Conservation (phyloP, 2,888 invertebrate species). For the Timema podura region DNA sequence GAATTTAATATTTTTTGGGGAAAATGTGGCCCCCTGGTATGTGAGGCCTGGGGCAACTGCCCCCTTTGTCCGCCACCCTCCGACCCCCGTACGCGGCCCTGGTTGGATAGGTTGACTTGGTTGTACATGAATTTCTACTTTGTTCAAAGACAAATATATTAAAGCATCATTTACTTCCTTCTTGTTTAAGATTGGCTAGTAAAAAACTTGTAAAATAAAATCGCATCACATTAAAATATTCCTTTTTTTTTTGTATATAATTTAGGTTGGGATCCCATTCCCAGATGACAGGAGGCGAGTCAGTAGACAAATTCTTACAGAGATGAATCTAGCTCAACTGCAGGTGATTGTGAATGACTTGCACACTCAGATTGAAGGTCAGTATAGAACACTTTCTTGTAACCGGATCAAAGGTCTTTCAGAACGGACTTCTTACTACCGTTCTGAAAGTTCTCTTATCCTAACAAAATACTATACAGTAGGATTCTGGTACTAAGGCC, state of each 20-base stretch:
- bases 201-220: neutral
- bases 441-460: too few species aligned
- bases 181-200: neutral
- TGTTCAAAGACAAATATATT: neutral
- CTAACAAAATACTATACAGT: too few species aligned
- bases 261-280: slow-evolving; percentile 72
- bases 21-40: too few species aligned
- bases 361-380: slow-evolving; percentile 84
- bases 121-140: neutral
- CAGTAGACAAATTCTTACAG: slow-evolving; percentile 78
- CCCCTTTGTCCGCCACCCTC: too few species aligned
- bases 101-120: too few species aligned
- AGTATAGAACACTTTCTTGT: too few species aligned
- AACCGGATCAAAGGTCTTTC: too few species aligned
- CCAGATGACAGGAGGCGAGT: slow-evolving; percentile 79
- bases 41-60: too few species aligned
- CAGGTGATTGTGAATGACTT: slow-evolving; percentile 94
- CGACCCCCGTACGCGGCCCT: too few species aligned
- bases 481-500: too few species aligned
- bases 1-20: too few species aligned
- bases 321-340: slow-evolving; percentile 90
- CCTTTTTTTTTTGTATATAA: slow-evolving; percentile 28
- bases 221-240: neutral
- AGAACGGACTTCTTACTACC: too few species aligned
- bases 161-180: neutral